Conservation (phyloP, 1,140 invertebrate species). For the Latrodectus geometricus region DNA sequence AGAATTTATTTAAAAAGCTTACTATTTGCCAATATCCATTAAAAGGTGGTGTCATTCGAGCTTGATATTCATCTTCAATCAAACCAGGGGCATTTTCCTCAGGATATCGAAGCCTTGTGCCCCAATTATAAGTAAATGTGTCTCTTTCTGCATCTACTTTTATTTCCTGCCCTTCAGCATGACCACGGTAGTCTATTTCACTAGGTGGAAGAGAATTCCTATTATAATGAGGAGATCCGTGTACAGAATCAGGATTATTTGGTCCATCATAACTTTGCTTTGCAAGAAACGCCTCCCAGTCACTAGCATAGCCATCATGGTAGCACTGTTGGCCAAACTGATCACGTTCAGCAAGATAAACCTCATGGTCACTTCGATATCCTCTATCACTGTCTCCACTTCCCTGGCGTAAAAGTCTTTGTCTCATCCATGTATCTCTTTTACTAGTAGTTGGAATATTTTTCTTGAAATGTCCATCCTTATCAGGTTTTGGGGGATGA, state of each 20-base stretch:
- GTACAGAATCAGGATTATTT: conserved; percentile 3
- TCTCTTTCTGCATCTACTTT: conserved; percentile 30
- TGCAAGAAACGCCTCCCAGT: conserved; percentile 61
- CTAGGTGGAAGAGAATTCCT: background rate
- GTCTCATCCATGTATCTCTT: conserved; percentile 50
- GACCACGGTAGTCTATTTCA: conserved; percentile 30
- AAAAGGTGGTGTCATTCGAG: conserved; percentile 27
- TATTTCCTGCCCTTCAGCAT: conserved; percentile 57
- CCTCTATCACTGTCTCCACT: conserved; percentile 51
- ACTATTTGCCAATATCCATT: conserved; percentile 52
- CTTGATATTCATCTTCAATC: conserved; percentile 42
- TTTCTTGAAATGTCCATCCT: conserved; percentile 51
- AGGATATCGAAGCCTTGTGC: conserved; percentile 30
- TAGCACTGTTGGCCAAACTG: conserved; percentile 39
- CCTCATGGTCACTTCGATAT: conserved; percentile 57
- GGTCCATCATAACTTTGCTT: conserved; percentile 41
- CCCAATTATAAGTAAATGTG: conserved; percentile 10
- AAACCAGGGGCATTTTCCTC: conserved; percentile 27
- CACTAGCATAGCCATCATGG: conserved; percentile 75
- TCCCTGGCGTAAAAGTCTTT: conserved; percentile 40
- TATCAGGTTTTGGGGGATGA: conserved; percentile 27
- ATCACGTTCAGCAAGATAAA: conserved; percentile 51
- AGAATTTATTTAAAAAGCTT: background rate
- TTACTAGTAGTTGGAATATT: conserved; percentile 37
- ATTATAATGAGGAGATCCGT: background rate